Evolutionary conservation across 2,797 vertebrate species (phyloP), one percentile per base, ranked within the genome.

Genomic region (Clarias platycephalus): DNA sequence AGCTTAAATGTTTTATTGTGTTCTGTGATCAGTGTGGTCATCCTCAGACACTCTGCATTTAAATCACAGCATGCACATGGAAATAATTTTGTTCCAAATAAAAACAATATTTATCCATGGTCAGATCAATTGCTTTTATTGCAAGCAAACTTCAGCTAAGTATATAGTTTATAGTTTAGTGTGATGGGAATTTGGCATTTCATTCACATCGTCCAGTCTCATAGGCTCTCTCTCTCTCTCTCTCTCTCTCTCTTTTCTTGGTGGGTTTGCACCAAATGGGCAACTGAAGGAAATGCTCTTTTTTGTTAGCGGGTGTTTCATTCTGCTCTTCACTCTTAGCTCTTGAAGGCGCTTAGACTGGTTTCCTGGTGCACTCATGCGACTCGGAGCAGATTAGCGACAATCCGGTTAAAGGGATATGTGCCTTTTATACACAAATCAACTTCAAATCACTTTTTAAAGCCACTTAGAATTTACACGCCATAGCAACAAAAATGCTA

Each of bases 381-480:
- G 94, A 94, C 94, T 94, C 95, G 91, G 94, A 95, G 95, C 93
- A 95, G 95, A 96, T 96, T 96, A 96, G 92, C 90, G 90, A 86
- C 95, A 96, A 96, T 96, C 95, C 95, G 94, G 95, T 96, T 96
- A 95, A 96, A 95, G 94, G 91, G 94, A 89, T 83, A 76, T 31
- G 6, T 90, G 93, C 94, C 95, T 95, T 96, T 96, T 96, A 95
- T 96, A 96, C 94, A 96, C 96, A 96, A 96, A 96, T 96, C 95
- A 95, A 96, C 96, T 96, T 96, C 95, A 95, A 96, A 96, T 95
- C 95, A 95, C 95, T 95, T 96, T 96, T 95, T 96, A 96, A 53
- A 96, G 95, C 95, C 95, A 96, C 95, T 96, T 96, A 96, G 94
- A 95, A 83, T 94, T 94, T 95, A 95, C 94, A 95, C 94, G 93